phyloP scores from a whole-genome alignment of 2,797 vertebrate species.

The Poeciliopsis turneri region DNA sequence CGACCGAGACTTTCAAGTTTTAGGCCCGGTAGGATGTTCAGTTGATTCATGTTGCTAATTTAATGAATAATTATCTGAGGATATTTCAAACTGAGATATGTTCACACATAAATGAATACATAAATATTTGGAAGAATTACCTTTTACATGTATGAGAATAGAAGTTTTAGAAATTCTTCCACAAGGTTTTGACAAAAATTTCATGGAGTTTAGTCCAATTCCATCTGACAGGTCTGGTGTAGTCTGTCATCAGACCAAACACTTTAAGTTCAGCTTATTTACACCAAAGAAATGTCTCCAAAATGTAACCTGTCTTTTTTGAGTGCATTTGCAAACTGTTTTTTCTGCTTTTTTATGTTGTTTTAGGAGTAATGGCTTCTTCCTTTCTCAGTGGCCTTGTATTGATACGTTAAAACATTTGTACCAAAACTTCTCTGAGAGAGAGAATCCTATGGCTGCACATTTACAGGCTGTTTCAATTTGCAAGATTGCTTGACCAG shows the following conservation, averaged over 20 bases:
- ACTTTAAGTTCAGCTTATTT: not conserved
- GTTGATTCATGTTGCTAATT: not conserved
- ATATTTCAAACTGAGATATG: not conserved
- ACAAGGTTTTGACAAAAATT: not conserved
- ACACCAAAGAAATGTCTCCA: not conserved
- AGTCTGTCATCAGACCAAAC: not conserved
- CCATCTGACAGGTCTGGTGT: not conserved
- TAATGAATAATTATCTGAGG: not conserved
- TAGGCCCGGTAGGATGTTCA: not conserved
- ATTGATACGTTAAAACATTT: not conserved
- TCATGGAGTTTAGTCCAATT: not conserved
- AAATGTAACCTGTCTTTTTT: not conserved
- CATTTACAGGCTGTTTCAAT: not conserved
- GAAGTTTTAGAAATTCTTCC: not conserved
- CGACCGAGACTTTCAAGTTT: not conserved
- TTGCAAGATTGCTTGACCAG: not conserved
- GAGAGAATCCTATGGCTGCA: not conserved
- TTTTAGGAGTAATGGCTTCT: not conserved
- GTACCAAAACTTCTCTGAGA: not conserved
- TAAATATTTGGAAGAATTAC: not conserved
- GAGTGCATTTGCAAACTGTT: not conserved
- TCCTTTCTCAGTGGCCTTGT: not conserved
- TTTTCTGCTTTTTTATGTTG: not conserved
- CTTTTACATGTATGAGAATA: not conserved
- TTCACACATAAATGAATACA: not conserved